phyloP scores from a whole-genome alignment of 2,113 vertebrate genomes.

The Microcebus lehilahytsara region DNA sequence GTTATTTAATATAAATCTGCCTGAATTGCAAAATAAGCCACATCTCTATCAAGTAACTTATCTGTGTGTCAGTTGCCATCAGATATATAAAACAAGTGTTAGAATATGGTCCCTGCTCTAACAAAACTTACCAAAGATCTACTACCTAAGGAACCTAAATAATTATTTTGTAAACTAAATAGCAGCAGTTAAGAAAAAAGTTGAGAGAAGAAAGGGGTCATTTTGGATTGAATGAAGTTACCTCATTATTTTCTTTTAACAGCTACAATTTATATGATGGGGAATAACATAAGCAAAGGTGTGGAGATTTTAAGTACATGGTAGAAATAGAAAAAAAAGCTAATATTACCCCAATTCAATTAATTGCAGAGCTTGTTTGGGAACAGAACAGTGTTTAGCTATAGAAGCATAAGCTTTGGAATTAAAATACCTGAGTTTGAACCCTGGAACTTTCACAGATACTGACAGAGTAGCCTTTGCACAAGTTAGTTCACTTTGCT shows the following conservation, averaged over 20 bases:
- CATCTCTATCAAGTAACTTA: not conserved
- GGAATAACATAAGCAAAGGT: constrained; percentile 14
- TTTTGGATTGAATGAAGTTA: constrained; percentile 42
- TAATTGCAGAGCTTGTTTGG: not conserved
- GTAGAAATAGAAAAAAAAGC: not conserved
- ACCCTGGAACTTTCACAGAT: not conserved
- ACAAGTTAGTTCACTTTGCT: not conserved
- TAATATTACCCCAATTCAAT: not conserved
- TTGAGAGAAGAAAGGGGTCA: not conserved
- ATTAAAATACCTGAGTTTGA: not conserved
- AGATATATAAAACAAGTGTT: not conserved
- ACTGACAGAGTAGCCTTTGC: not conserved
- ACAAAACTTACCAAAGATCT: not conserved
- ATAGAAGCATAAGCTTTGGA: not conserved
- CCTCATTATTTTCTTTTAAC: not conserved
- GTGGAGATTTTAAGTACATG: not conserved
- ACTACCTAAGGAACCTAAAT: constrained; percentile 11
- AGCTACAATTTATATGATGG: constrained; percentile 9
- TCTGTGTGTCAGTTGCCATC: not conserved
- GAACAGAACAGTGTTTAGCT: not conserved
- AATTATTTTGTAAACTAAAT: constrained; percentile 31
- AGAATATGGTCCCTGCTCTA: not conserved
- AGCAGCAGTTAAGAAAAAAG: not conserved
- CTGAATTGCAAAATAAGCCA: constrained; percentile 20
- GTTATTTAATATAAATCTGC: constrained; percentile 30